Base-by-base conservation (phyloP, 2,888 invertebrate genomes). In the Sarcophaga subvicina region DNA sequence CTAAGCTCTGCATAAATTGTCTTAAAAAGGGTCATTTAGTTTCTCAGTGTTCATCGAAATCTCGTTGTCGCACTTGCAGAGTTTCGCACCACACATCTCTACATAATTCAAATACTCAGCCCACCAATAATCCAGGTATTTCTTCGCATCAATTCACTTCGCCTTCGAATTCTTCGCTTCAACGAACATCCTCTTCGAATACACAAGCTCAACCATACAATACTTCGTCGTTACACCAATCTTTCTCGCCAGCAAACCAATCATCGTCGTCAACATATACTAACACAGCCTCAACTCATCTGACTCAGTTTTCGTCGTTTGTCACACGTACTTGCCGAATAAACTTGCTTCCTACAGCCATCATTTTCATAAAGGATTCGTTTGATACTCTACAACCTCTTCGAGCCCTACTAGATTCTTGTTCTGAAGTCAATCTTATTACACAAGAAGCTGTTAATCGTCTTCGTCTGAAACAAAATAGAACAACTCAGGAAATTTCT, bases 361-460 rank as follows among this genome's bases (percentile, higher is more conserved):
- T 85, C 12, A 63, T 81, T 6, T 37, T 70, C 12, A 63, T 82
- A 1, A 83, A 71, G 17, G 82, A 79, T n/a, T 80, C 22, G 1
- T 83, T 71, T 20, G 71, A 75, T 12, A 37, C 25, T 3, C 27
- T 79, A 59, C 85, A 82, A 27, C 82, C 82, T 1, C 12, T 82
- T 8, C 49, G 78, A 64, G 81, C 85, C 8, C 75, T 85, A 17
- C 37, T 80, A 62, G 85, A 77, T 45, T 80, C 76, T 22, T 84
- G n/a, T n/a, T n/a, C n/a, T n/a, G n/a, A n/a, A n/a, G n/a, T n/a
- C n/a, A n/a, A n/a, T n/a, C n/a, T n/a, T n/a, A n/a, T n/a, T 3
- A 80, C 69, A 45, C 77, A 69, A 69, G 20, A 79, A 12, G 20
- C 63, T 14, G 79, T 63, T 17, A 70, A 49, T 47, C 70, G 70